Evolutionary conservation across 2,113 vertebrate genomes (phyloP).

Genomic region (Trogon surrucura): DNA sequence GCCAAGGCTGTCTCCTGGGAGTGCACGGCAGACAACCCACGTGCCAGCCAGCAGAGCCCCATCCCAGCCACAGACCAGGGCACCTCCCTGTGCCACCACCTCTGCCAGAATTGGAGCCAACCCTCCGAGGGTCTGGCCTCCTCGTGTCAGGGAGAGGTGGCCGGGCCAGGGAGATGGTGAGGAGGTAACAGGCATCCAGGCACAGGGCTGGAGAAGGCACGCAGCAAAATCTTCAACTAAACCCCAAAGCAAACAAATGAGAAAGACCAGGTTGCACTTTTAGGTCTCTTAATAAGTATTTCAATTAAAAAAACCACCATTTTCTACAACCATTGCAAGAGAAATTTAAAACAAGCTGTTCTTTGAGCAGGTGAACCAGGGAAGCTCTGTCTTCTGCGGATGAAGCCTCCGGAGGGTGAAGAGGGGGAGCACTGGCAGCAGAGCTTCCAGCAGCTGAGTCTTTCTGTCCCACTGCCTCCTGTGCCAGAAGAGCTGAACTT

Average conservation of each 20-base stretch:
- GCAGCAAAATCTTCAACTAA: background rate
- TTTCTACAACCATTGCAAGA: background rate
- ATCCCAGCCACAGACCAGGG: background rate
- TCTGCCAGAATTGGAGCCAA: background rate
- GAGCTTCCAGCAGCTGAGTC: background rate
- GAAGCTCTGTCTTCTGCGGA: background rate
- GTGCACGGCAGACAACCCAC: background rate
- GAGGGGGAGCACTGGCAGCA: background rate
- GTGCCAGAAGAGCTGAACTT: fast-evolving
- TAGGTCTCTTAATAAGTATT: background rate
- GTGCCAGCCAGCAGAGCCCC: background rate
- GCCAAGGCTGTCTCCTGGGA: background rate
- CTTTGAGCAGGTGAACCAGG: background rate
- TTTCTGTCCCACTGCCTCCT: background rate
- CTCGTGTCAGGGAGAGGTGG: fast-evolving
- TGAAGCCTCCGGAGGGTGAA: background rate
- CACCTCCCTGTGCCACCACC: background rate
- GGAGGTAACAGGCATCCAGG: background rate
- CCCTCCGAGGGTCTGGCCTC: no score
- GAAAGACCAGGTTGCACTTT: background rate
- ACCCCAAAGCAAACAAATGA: background rate
- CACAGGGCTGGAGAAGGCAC: background rate
- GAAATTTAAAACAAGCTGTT: background rate
- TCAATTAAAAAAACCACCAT: background rate
- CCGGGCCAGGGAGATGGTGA: background rate